Evolutionary conservation across 2,797 vertebrate genomes (phyloP), one percentile per base, ranked within the genome.

Genomic region (Notolepis coatsorum): DNA sequence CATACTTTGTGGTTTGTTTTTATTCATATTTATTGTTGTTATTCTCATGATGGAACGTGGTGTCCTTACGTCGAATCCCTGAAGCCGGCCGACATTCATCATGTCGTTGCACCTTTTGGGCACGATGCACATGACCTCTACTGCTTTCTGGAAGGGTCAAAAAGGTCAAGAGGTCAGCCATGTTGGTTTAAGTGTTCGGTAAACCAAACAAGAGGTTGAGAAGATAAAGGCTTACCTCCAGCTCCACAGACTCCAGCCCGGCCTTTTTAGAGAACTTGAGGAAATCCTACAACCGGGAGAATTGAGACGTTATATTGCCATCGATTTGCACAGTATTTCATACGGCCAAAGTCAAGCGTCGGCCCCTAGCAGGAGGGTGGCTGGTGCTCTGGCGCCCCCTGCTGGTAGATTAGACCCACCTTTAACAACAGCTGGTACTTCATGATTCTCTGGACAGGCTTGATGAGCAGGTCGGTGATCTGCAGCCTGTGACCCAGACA

Each of bases 81-180:
- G 98, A 57, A 99, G 95, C 43, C 97, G 92, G 28, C 97, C 97
- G 7, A 99, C 96, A 78, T 95, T 99, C 97, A 99, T 99, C 95
- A 99, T 98, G 84, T 99, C 98, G 41, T 98, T 99, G 86, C 98
- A 99, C 65, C 95, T 93, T 92, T 99, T 99, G 15, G 97, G 95
- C 71, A 99, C 95, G 39, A 99, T 91, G 89, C 96, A 98, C 96
- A 99, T 98, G 84, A 99, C 95, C 83, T 99, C 97, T 81, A 99
- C 94, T 3, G 97, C 93, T 95, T 94, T 99, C 98, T 99, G 75
- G 13, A 65, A 59, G 17, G 56, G 31, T 7, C 55, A 55, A 66
- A 38, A 13, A 0, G 8, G 0, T 43, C 7, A 15, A 17, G 3
- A 47, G 2, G 0, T 6, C 25, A 2, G 9, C 17, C 12, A 48